Conservation (phyloP, 2,113 vertebrate species). For the Sporophila hypoxantha region DNA sequence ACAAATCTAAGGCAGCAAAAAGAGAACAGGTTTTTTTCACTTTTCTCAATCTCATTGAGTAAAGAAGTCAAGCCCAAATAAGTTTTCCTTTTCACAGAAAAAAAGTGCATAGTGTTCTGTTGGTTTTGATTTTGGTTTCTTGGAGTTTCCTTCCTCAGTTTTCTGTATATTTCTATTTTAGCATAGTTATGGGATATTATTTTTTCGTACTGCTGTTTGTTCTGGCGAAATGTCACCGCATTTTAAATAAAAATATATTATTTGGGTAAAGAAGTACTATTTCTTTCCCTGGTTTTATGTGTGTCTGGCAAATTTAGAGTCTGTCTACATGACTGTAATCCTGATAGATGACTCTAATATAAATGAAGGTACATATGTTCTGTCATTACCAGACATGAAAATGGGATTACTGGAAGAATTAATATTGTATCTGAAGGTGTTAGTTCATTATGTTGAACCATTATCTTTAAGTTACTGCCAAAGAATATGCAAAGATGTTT, state of each 20-base stretch:
- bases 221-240: background rate
- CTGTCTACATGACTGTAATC: background rate
- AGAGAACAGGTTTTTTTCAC: background rate
- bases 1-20: background rate
- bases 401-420: background rate
- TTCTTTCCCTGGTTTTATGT: slow-evolving; percentile 14
- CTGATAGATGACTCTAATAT: slow-evolving; percentile 16
- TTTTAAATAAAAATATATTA: background rate
- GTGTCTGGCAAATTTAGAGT: background rate
- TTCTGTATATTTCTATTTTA: background rate
- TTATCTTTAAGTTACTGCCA: background rate
- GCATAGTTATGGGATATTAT: background rate
- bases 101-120: fast-evolving
- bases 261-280: background rate
- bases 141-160: background rate
- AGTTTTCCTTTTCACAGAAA: background rate
- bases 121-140: background rate
- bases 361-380: background rate
- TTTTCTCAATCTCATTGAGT: background rate
- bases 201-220: slow-evolving; percentile 7
- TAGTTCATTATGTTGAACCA: background rate
- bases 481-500: background rate
- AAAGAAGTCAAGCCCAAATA: background rate
- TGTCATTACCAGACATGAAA: background rate
- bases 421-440: background rate